These are phyloP conservation scores for Drosophila eohydei DNA, from an alignment of 2,888 invertebrate species.

Conservation along the genomic window DNA sequence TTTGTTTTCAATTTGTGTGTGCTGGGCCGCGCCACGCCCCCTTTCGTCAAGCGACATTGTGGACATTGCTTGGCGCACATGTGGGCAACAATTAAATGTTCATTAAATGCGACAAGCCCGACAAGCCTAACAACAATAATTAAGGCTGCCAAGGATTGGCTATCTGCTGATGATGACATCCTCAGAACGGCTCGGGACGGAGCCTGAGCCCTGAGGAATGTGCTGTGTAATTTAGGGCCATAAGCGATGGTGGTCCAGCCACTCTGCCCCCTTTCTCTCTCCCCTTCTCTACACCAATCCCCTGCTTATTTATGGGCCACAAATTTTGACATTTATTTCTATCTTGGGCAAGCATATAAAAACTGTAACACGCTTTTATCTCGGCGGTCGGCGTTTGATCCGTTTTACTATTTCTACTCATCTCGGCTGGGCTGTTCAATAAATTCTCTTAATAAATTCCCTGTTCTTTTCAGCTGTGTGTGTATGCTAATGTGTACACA, in stretches of 20 bases:
- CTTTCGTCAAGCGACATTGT: constrained; percentile 24
- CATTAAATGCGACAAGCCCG: constrained; percentile 75
- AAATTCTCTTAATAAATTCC: constrained; percentile 65
- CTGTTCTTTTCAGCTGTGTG: constrained; percentile 40
- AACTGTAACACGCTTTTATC: constrained; percentile 53
- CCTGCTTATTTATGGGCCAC: constrained; percentile 64
- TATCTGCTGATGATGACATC: constrained; percentile 69
- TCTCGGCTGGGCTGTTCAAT: constrained; percentile 58
- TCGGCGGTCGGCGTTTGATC: constrained; percentile 46
- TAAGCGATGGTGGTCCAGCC: constrained; percentile 26
- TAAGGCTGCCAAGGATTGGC: constrained; percentile 42
- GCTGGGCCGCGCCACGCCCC: constrained; percentile 7
- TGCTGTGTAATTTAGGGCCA: constrained; percentile 70
- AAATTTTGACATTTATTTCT: constrained; percentile 73
- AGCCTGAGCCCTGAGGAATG: constrained; percentile 42
- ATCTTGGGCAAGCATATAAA: constrained; percentile 19
- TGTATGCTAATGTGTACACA: constrained; percentile 72
- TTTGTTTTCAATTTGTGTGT: constrained; percentile 67
- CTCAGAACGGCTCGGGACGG: constrained; percentile 14
- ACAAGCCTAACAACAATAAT: constrained; percentile 67
- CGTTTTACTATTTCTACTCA: constrained; percentile 19
- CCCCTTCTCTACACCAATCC: not conserved
- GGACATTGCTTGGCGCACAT: constrained; percentile 70
- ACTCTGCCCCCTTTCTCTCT: not conserved
- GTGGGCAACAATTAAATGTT: constrained; percentile 75